Conservation (phyloP, 2,888 invertebrate genomes). For the Drosophila stalkeri region DNA sequence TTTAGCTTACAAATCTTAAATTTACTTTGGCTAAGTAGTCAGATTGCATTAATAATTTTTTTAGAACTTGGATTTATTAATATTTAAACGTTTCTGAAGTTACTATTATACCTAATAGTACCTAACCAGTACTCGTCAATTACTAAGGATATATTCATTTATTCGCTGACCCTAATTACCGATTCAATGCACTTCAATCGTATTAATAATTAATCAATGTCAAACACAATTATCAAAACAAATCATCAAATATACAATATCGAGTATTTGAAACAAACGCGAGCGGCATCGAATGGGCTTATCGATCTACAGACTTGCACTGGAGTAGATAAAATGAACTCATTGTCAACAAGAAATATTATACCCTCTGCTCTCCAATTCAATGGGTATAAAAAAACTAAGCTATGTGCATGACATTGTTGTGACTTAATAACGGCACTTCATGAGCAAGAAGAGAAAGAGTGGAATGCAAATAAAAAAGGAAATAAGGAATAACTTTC, state of each 20-base stretch:
- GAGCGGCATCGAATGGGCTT: no score
- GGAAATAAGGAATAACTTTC: background rate
- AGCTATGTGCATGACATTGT: conserved; percentile 34
- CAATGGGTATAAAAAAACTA: conserved; percentile 1
- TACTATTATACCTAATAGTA: no score
- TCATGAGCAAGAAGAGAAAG: background rate
- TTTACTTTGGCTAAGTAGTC: no score
- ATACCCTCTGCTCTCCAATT: background rate
- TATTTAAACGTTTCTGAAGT: no score
- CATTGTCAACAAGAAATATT: background rate
- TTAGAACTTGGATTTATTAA: no score
- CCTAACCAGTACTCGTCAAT: background rate
- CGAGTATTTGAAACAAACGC: background rate
- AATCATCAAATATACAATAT: background rate
- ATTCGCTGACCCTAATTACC: background rate
- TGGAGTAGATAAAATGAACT: background rate
- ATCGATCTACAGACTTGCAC: background rate
- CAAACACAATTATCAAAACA: background rate
- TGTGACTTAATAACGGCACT: conserved; percentile 15
- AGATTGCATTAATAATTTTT: no score
- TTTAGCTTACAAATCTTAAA: background rate
- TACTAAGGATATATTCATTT: background rate
- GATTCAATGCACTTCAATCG: background rate
- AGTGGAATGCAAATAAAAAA: background rate
- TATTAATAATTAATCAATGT: background rate